These are phyloP conservation scores for Tapirus indicus DNA, from an alignment of 2,797 vertebrate species.

Conservation along the genomic window DNA sequence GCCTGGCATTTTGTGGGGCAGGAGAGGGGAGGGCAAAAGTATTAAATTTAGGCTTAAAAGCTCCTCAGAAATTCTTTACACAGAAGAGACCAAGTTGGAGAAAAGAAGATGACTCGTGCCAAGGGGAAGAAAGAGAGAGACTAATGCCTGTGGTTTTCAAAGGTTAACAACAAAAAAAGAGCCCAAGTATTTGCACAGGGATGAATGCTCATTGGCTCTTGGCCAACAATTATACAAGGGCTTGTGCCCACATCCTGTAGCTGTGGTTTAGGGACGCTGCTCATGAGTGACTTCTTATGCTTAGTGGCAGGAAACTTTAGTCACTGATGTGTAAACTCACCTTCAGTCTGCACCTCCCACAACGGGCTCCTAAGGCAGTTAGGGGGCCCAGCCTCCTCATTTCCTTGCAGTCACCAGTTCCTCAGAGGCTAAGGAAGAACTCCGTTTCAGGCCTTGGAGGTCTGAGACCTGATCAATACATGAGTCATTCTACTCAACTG, in stretches of 20 bases:
- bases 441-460: neutral
- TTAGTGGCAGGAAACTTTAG: conserved; percentile 82
- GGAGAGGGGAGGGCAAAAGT: conserved; percentile 65
- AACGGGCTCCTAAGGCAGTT: neutral
- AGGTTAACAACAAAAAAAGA: conserved; percentile 76
- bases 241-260: conserved; percentile 84
- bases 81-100: conserved; percentile 73
- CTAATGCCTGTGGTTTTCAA: conserved; percentile 83
- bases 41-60: conserved; percentile 82
- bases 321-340: conserved; percentile 81
- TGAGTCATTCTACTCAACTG: neutral
- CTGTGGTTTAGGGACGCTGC: conserved; percentile 85
- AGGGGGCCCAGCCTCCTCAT: conserved; percentile 28
- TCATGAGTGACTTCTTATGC: conserved; percentile 83
- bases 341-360: conserved; percentile 79
- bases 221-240: conserved; percentile 81
- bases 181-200: conserved; percentile 79
- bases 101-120: conserved; percentile 77
- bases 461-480: neutral
- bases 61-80: conserved; percentile 81
- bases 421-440: neutral
- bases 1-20: conserved; percentile 74
- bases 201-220: conserved; percentile 80
- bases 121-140: conserved; percentile 80
- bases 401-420: conserved; percentile 14